Base-by-base conservation (phyloP, 1,140 invertebrate species). In the Scaptomyza montana region DNA sequence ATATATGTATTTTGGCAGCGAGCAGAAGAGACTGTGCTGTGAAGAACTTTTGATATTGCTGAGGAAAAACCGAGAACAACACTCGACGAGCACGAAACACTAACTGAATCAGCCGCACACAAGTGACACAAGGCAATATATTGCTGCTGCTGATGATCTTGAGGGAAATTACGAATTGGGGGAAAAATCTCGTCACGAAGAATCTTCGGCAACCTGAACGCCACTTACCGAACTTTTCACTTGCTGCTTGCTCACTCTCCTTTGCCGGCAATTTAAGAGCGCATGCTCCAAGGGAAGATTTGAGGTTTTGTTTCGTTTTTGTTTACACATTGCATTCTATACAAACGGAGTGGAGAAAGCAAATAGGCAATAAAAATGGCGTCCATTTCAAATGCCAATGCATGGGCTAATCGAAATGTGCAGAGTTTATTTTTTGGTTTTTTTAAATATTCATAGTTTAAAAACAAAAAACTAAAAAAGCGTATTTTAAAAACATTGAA, bases 61-160 rank as follows among this genome's bases (percentile, higher is more conserved):
- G 82, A 90, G 87, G 80, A 90, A 90, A 71, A 91, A 91, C 85
- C 90, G 90, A 92, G 90, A 91, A 92, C 90, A 92, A 92, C 90
- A 92, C 90, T 91, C 90, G 90, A 91, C 90, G 90, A 92, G 90
- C 84, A 92, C 90, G 90, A 92, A 92, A 91, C 90, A 91, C 90
- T 87, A 91, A 92, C 90, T 92, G 89, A 92, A 90, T 72, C 51
- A 47, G 54, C 33, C 51, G 7, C 51, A 49, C 63, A 56, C 59
- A 60, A 70, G 7, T 28, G 62, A 56, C 69, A 86, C 82, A 70
- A 81, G 81, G 30, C 51, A 45, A 12, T 43, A 7, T 53, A 59
- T 49, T 54, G 28, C 39, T 43, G 39, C 39, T 43, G 39, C n/a
- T 43, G 19, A 19, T 49, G 76, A 76, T 78, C 77, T 77, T 73